These are phyloP conservation scores for Patella caerulea DNA, from an alignment of 2,888 invertebrate genomes.

Conservation along the genomic window DNA sequence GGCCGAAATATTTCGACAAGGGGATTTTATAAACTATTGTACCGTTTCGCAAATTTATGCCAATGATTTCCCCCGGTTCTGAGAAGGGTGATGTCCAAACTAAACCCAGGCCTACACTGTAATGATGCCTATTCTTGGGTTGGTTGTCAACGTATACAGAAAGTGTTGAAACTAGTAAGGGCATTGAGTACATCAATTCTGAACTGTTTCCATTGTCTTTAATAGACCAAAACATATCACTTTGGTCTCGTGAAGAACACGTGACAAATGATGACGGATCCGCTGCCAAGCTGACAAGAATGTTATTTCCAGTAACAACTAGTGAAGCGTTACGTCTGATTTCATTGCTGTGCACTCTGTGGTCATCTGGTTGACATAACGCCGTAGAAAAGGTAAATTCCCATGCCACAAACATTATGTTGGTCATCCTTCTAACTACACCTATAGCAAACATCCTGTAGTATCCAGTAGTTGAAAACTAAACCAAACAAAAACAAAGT, in stretches of 20 bases:
- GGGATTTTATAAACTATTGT: background rate
- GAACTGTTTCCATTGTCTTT: background rate
- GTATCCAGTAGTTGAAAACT: background rate
- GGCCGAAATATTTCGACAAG: background rate
- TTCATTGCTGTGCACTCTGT: background rate
- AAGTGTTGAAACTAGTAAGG: background rate
- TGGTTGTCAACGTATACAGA: background rate
- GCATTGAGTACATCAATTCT: constrained; percentile 1
- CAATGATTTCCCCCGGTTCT: background rate
- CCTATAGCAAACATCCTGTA: background rate
- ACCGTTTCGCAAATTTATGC: background rate
- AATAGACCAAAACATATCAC: constrained; percentile 5
- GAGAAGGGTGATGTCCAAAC: background rate
- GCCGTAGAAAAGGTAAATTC: background rate
- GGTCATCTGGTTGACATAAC: no score
- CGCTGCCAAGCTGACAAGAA: background rate
- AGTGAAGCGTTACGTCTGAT: background rate
- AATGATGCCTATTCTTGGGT: background rate
- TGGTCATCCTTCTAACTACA: background rate
- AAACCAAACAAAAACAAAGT: background rate
- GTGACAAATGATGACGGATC: background rate
- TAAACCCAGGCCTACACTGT: background rate
- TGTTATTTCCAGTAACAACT: background rate
- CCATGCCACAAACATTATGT: constrained; percentile 6
- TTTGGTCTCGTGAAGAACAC: background rate